Conservation (phyloP, 1,140 invertebrate species). For the Pogonognathellus flavescens region DNA sequence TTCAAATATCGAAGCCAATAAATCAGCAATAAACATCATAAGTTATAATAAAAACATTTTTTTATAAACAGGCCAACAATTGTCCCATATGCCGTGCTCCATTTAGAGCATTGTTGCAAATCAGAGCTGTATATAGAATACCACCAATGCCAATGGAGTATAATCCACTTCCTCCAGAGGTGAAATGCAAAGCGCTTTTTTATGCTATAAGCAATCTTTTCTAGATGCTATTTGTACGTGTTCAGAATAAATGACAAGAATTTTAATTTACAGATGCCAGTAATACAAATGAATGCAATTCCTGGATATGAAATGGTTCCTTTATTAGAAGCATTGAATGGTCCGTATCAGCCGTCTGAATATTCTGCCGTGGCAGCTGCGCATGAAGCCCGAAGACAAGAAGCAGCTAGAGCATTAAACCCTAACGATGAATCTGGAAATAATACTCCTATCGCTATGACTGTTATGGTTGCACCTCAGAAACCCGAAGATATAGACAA, state of each 20-base stretch:
- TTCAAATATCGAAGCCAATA: too few species aligned
- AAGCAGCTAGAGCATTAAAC: constrained; percentile 61
- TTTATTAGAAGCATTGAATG: constrained; percentile 98
- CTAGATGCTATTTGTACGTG: too few species aligned
- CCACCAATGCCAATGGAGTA: constrained; percentile 69
- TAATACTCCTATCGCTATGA: constrained; percentile 62
- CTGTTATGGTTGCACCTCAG: constrained; percentile 62
- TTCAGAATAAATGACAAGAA: constrained; percentile 54
- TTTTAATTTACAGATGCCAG: constrained; percentile 69
- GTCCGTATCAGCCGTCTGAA: constrained; percentile 79
- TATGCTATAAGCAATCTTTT: too few species aligned
- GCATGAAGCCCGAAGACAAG: constrained; percentile 48
- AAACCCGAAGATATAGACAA: not conserved
- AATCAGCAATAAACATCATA: too few species aligned
- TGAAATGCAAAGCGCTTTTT: not conserved
- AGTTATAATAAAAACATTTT: too few species aligned
- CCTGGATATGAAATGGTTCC: constrained; percentile 96
- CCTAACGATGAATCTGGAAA: constrained; percentile 47
- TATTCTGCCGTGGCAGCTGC: constrained; percentile 71
- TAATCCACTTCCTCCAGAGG: constrained; percentile 72
- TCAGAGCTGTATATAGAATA: constrained; percentile 91
- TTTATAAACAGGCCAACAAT: constrained; percentile 84
- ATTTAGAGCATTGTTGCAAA: constrained; percentile 95
- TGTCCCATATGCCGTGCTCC: constrained; percentile 98
- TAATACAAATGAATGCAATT: constrained; percentile 78